phyloP scores from a whole-genome alignment of 1,140 invertebrate genomes.

The Bombus sylvicola region DNA sequence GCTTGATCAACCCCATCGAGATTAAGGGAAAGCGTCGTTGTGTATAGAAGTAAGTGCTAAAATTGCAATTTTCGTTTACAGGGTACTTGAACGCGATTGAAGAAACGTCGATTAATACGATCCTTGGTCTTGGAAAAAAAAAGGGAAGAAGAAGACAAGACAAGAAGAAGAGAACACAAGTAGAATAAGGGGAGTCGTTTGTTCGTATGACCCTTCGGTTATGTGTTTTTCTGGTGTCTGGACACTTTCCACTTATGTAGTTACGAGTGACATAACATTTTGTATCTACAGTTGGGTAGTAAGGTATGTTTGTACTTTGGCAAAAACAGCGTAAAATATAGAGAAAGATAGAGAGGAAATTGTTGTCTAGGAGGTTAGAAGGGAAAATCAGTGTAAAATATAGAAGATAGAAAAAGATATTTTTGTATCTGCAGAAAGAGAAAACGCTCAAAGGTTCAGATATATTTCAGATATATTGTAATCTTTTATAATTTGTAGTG shows the following conservation, averaged over 20 bases:
- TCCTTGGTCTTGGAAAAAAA: background rate
- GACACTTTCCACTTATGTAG: background rate
- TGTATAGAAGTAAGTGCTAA: background rate
- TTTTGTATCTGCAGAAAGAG: too few species aligned
- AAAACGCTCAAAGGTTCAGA: too few species aligned
- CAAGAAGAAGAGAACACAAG: background rate
- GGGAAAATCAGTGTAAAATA: too few species aligned
- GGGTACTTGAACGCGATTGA: background rate
- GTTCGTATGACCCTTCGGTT: background rate
- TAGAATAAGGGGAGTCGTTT: background rate
- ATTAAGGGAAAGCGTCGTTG: background rate
- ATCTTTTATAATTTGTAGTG: too few species aligned
- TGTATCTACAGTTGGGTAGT: background rate
- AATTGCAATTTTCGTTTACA: conserved; percentile 35
- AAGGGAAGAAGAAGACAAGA: background rate
- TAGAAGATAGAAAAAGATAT: too few species aligned
- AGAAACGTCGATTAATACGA: conserved; percentile 1
- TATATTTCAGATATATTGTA: too few species aligned
- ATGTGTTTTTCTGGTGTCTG: background rate
- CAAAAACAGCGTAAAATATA: background rate
- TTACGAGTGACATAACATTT: background rate
- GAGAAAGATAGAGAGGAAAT: background rate
- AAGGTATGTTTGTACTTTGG: background rate
- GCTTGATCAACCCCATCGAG: conserved; percentile 26
- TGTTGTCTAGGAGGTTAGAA: too few species aligned